A percentile compares a stretch with the other conserved stretches of the same genome.
Evolutionary conservation across 2,113 vertebrate genomes (phyloP).

Genomic region (Malurus elegans): DNA sequence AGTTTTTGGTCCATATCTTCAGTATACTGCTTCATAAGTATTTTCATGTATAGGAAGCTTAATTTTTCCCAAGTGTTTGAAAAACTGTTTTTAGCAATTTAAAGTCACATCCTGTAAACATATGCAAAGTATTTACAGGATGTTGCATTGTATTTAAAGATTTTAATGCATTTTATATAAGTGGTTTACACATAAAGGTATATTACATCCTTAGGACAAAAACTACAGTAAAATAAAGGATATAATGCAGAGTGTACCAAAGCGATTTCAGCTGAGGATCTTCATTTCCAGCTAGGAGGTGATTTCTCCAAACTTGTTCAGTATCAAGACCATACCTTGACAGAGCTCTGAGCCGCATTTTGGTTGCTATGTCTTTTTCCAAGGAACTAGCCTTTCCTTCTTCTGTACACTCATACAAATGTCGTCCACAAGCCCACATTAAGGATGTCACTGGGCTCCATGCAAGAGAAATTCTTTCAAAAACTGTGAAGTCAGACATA

Average conservation of each 20-base stretch:
- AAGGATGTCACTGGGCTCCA: slow-evolving; percentile 95
- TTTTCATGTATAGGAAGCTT: slow-evolving; percentile 83
- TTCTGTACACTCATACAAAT: slow-evolving; percentile 91
- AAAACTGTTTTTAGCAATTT: not conserved
- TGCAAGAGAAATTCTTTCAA: slow-evolving; percentile 95
- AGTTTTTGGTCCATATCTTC: slow-evolving; percentile 93
- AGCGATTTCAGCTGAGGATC: slow-evolving; percentile 93
- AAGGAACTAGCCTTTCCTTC: slow-evolving; percentile 76
- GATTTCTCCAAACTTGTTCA: slow-evolving; percentile 93
- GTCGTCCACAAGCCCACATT: slow-evolving; percentile 96
- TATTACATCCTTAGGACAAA: not conserved
- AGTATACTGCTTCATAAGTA: slow-evolving; percentile 98
- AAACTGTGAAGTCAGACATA: slow-evolving; percentile 98
- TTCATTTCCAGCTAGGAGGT: slow-evolving; percentile 88
- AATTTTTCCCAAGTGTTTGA: not conserved
- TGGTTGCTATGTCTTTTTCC: slow-evolving; percentile 93
- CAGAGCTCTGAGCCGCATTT: slow-evolving; percentile 92
- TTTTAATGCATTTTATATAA: not conserved
- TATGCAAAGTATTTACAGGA: not conserved
- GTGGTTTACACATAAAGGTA: not conserved
- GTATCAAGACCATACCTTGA: slow-evolving; percentile 95
- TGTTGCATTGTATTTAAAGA: not conserved
- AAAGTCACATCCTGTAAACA: not conserved
- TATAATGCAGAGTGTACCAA: slow-evolving; percentile 97
- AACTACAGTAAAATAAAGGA: slow-evolving; percentile 80